These are phyloP conservation scores for Pectinophora gossypiella DNA, from an alignment of 1,140 invertebrate genomes.

Conservation along the genomic window DNA sequence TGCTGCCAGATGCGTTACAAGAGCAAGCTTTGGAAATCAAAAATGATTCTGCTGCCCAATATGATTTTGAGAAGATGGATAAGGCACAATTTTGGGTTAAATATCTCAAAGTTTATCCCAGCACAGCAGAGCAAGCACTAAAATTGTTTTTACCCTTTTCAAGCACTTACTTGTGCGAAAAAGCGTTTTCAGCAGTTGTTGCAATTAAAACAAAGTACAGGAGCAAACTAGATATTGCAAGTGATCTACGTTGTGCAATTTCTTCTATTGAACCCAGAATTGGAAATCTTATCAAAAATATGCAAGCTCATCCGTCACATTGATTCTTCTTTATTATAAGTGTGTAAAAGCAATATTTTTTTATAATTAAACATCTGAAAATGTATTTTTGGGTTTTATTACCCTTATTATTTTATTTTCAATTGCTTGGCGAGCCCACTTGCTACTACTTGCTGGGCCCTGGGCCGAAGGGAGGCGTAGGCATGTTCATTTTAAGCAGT, in stretches of 20 bases:
- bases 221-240: not conserved
- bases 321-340: not conserved
- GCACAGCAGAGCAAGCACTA: constrained; percentile 9
- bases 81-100: constrained; percentile 7
- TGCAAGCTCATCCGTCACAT: not conserved
- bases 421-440: not conserved
- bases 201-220: constrained; percentile 9
- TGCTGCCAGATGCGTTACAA: constrained; percentile 2
- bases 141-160: constrained; percentile 12
- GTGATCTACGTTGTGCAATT: constrained; percentile 5
- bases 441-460: not conserved
- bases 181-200: constrained; percentile 10
- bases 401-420: not conserved
- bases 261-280: too few relatives aligned
- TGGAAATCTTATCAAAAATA: constrained; percentile 5
- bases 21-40: constrained; percentile 11
- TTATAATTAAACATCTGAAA: not conserved
- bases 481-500: not conserved
- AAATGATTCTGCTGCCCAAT: constrained; percentile 7
- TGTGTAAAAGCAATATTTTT: constrained; percentile 1
- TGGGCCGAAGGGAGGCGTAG: constrained; percentile 1
- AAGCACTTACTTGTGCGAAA: constrained; percentile 10
- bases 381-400: not conserved
- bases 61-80: constrained; percentile 10
- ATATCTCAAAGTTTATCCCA: constrained; percentile 11